Base-by-base conservation (phyloP, 1,140 invertebrate species). In the Drosophila sp. region DNA sequence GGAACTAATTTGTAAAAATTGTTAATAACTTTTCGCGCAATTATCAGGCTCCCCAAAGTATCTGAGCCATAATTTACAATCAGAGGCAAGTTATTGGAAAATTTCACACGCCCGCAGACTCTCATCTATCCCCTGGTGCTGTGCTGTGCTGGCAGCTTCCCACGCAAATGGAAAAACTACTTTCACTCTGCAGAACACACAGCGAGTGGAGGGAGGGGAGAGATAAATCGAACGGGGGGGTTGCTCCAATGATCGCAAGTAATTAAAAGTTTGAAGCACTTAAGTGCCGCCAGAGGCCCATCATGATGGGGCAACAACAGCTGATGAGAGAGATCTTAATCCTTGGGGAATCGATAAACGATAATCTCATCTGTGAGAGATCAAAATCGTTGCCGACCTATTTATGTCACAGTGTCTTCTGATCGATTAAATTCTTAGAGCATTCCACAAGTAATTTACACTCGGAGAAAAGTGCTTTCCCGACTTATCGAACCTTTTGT, bases 41-140 rank as follows among this genome's bases (percentile, higher is more conserved):
- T 86, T 86, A 79, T 71, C 2, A 35, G 65, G 47, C 66, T 33
- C 30, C 57, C 40, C 65, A 33, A 55, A 17, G 63, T 54, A 41
- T 69, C 56, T 70, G 66, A 69, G 50, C 68, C 35, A 60, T 69
- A 73, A 57, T 58, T 69, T 56, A 70, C 38, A 66, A 86, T 47
- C 44, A 47, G 23, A 60, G 83, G 84, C 84, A 89, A 79, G 64
- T 80, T 76, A 87, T 89, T 77, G 84, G 72, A 70, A 89, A 80
- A 72, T 83, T 87, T 86, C 84, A 89, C 83, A 87, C 84, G 84
- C 83, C 72, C 72, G 83, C 83, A 83, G 74, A 33, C 33, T 40
- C 30, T 4, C 62, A 69, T 66, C 47, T 57, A 41, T 40, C 44
- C 66, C 32, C 68, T 70, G 67, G 40, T 54, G 63, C 66, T 55